phyloP scores from a whole-genome alignment of 2,113 vertebrate genomes.

The Myocastor coypus region DNA sequence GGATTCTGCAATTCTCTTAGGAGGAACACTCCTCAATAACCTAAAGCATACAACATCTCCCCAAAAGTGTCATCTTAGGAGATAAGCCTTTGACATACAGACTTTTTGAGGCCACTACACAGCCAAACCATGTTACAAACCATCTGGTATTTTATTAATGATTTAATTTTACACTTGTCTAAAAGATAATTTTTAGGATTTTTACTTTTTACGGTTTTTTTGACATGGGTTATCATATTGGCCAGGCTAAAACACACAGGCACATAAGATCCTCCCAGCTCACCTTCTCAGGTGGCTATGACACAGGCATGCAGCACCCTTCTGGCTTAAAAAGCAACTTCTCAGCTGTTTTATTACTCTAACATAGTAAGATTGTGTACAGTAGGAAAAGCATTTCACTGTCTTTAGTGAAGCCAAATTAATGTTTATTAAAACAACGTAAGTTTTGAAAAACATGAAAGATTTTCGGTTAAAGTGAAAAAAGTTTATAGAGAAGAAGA shows the following conservation, averaged over 20 bases:
- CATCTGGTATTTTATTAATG: not conserved
- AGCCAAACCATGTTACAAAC: not conserved
- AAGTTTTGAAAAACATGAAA: not conserved
- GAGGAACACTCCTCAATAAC: not conserved
- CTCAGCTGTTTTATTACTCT: not conserved
- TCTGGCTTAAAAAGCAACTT: not conserved
- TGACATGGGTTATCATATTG: not conserved
- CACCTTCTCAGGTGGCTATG: too few species aligned
- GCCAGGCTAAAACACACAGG: too few species aligned
- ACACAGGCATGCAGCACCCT: not conserved
- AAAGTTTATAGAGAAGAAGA: not conserved
- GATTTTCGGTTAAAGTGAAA: not conserved
- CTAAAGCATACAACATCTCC: not conserved
- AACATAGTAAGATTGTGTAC: not conserved
- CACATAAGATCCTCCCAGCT: not conserved
- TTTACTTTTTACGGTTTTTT: not conserved
- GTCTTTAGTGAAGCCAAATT: not conserved
- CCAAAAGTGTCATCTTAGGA: not conserved
- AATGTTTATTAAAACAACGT: slow-evolving; percentile 24
- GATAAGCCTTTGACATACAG: not conserved
- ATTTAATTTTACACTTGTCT: slow-evolving; percentile 30
- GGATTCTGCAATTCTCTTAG: not conserved
- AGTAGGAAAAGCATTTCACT: not conserved
- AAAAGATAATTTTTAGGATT: not conserved
- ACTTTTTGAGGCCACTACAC: not conserved